Percentiles rank a stretch among this genome's conserved stretches.
Conservation (phyloP, 2,113 vertebrate genomes). For the Salvelinus sp. region DNA sequence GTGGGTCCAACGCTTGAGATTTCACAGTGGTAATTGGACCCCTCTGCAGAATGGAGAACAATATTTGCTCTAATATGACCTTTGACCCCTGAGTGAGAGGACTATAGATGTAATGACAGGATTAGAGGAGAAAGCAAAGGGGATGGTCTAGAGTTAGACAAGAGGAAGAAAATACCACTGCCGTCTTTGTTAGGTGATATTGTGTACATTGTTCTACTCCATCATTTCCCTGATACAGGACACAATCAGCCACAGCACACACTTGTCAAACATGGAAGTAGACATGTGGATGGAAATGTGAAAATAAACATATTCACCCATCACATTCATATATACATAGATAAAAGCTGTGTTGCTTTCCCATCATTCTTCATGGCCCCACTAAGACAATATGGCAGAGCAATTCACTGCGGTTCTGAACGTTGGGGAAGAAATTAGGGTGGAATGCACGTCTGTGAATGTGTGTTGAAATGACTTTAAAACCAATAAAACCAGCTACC, state of each 20-base stretch:
- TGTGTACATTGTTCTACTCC: conserved; percentile 40
- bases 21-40: conserved; percentile 65
- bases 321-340: neutral
- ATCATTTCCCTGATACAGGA: conserved; percentile 40
- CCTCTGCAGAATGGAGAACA: conserved; percentile 58
- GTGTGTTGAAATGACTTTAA: neutral
- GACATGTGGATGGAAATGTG: conserved; percentile 1
- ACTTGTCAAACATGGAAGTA: conserved; percentile 27
- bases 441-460: neutral
- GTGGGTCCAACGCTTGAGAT: conserved; percentile 48
- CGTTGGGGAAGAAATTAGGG: neutral
- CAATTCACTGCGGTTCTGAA: neutral
- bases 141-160: neutral
- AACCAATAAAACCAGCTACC: neutral
- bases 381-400: neutral
- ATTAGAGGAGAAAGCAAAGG: conserved; percentile 30
- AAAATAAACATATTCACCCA: neutral
- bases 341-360: neutral
- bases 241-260: conserved; percentile 21
- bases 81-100: conserved; percentile 53
- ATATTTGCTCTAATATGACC: conserved; percentile 58
- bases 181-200: conserved; percentile 44
- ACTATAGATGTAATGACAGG: conserved; percentile 53
- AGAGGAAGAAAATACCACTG: conserved; percentile 13
- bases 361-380: conserved; percentile 3